phyloP scores from a whole-genome alignment of 2,888 invertebrate species.

The Dasypolia templi region DNA sequence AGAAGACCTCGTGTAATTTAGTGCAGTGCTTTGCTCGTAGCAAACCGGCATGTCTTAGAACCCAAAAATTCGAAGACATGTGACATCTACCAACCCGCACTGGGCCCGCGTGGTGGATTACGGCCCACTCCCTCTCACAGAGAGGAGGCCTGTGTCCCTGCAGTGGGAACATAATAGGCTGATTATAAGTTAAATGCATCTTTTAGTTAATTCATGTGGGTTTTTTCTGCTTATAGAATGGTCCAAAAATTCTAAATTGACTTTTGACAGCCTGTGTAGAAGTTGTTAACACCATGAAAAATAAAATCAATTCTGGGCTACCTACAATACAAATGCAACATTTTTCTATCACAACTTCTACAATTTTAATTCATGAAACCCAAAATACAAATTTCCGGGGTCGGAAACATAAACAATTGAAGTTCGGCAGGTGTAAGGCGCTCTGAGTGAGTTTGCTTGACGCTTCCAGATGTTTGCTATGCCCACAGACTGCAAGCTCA shows the following conservation, averaged over 20 bases:
- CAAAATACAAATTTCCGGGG: conserved; percentile 41
- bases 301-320: too few relatives aligned
- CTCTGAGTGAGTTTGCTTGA: conserved; percentile 72
- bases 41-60: too few relatives aligned
- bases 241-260: neutral
- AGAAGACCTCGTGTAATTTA: neutral
- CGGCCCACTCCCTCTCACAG: too few relatives aligned
- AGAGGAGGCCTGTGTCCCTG: too few relatives aligned
- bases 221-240: neutral
- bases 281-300: neutral
- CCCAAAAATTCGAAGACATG: too few relatives aligned
- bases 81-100: too few relatives aligned
- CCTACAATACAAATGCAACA: neutral
- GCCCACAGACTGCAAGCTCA: conserved; percentile 74
- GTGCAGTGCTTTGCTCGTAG: neutral
- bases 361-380: conserved; percentile 17
- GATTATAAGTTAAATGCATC: neutral
- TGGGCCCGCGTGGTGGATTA: too few relatives aligned
- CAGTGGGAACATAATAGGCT: too few relatives aligned
- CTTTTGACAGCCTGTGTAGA: neutral
- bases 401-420: conserved; percentile 71
- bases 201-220: neutral
- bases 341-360: neutral
- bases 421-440: conserved; percentile 80
- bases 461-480: conserved; percentile 80